Evolutionary conservation across 2,888 invertebrate species (phyloP), one percentile per base, ranked within the genome.

Genomic region (Phortica magna): DNA sequence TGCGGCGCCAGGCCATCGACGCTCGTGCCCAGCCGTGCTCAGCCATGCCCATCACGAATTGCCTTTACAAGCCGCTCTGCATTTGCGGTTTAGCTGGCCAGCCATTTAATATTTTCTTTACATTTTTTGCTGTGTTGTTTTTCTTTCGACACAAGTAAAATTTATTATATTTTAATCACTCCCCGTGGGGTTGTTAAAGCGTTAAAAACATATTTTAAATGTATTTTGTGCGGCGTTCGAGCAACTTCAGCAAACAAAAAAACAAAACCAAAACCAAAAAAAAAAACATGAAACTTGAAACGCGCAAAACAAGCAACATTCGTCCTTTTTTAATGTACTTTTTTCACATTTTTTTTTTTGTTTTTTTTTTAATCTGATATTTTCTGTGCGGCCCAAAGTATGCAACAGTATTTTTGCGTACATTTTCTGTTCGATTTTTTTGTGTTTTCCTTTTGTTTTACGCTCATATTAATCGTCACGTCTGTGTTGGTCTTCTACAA

Each of bases 141-240:
- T 71, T n/a, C 22, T 71, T 55, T 71, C 31, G 41, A 39, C 42
- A 71, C 84, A 84, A 87, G 83, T 84, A 81, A 89, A 90, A 90
- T 90, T 89, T 90, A 89, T 90, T 90, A 89, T 90, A 90, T 90
- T 91, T 90, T 91, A 91, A 91, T 91, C 91, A 91, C 90, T 89
- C 91, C 89, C 91, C 77, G 77, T 89, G 87, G 90, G 83, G 83
- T 79, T 81, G 82, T 88, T 83, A 80, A 81, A 80, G 78, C 87
- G 81, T 88, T 86, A 84, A 88, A 71, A 85, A 81, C 75, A 79
- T 83, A 83, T 82, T 84, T 84, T 86, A 82, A 84, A 83, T 79
- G 78, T 74, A 75, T 65, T 77, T n/a, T 61, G 64, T 61, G 53
- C 43, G 39, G 7, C 10, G 61, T 17, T 9, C 19, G 0, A 7